Conservation (phyloP, 2,797 vertebrate genomes). For the Philypnodon macrostomus region DNA sequence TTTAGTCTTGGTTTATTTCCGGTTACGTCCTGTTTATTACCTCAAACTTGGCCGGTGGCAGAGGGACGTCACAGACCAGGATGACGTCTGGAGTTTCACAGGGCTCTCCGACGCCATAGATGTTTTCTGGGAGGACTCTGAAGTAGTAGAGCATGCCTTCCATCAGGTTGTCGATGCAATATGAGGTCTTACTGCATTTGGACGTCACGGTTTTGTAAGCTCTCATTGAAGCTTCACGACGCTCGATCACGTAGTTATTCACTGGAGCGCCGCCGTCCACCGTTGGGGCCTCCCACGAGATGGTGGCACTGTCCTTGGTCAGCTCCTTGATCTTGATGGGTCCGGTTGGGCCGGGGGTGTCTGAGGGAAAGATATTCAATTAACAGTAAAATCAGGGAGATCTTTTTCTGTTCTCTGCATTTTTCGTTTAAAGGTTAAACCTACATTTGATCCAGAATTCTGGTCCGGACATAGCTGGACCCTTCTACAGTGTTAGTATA, state of each 20-base stretch:
- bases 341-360: constrained; percentile 93
- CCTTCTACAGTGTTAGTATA: no score
- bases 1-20: not conserved
- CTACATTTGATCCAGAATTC: no score
- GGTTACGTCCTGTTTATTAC: no score
- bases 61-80: constrained; percentile 92
- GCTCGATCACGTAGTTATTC: constrained; percentile 95
- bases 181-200: constrained; percentile 94
- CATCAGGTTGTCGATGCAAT: constrained; percentile 86
- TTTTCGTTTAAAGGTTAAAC: no score
- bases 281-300: constrained; percentile 91
- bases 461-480: no score
- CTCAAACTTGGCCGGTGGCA: constrained; percentile 89
- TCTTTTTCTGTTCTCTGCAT: no score
- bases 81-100: constrained; percentile 89
- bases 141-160: constrained; percentile 98
- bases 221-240: constrained; percentile 96
- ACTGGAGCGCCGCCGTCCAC: constrained; percentile 96
- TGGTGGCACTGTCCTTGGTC: constrained; percentile 87
- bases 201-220: constrained; percentile 96
- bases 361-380: constrained; percentile 72
- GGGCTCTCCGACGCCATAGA: constrained; percentile 94
- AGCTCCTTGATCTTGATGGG: constrained; percentile 91
- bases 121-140: constrained; percentile 95
- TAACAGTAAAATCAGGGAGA: no score